A percentile compares a stretch with the other conserved stretches of the same genome.
Conservation (phyloP, 2,113 vertebrate species). For the Tympanuchus pallidicinctus region DNA sequence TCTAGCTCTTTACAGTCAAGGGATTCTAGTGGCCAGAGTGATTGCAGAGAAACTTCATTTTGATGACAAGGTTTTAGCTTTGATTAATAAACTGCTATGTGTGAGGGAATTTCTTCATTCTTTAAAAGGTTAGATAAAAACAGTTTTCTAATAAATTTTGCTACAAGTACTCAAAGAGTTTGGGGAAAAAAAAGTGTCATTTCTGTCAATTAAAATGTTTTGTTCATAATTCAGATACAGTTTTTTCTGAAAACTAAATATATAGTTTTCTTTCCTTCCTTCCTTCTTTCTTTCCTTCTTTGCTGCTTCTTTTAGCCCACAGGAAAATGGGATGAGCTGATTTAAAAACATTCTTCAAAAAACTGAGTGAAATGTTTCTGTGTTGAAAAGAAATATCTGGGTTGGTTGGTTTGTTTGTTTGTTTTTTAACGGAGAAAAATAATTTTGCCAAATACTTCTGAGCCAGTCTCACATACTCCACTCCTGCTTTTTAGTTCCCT, state of each 20-base stretch:
- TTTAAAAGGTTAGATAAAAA: background rate
- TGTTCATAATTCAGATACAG: background rate
- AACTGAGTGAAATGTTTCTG: background rate
- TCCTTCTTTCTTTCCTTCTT: background rate
- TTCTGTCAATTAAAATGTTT: background rate
- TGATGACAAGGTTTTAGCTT: background rate
- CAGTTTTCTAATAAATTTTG: background rate
- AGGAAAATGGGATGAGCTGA: background rate
- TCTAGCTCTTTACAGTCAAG: background rate
- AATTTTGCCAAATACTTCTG: background rate
- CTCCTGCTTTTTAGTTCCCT: background rate
- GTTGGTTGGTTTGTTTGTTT: background rate
- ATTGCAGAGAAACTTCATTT: background rate
- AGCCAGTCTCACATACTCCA: background rate
- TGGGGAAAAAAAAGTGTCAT: rapidly evolving
- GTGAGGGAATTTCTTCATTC: background rate
- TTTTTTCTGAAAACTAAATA: background rate
- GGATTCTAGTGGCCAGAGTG: background rate
- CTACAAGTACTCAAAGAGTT: background rate
- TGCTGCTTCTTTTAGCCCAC: background rate
- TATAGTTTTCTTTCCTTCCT: background rate
- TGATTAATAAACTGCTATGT: background rate
- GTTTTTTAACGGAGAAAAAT: background rate
- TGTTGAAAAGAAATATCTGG: background rate
- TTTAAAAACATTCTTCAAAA: background rate